These are phyloP conservation scores for Vireo altiloquus DNA, from an alignment of 2,113 vertebrate genomes.

Conservation along the genomic window DNA sequence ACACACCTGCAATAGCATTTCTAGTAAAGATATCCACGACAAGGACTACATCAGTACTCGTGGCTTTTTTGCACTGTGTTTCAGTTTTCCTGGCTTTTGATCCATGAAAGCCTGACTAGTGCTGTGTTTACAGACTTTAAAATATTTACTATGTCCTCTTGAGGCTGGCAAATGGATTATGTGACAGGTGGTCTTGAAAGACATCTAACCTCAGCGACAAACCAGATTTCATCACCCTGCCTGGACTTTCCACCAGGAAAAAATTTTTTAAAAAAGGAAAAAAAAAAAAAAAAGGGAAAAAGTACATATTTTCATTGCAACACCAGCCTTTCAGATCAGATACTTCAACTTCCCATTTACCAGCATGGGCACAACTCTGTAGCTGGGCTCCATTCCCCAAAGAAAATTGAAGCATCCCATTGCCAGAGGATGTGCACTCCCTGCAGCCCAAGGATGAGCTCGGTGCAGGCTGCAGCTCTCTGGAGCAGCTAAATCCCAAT, in stretches of 20 bases:
- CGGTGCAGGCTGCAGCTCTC: not conserved
- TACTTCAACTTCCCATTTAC: not conserved
- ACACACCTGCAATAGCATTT: not conserved
- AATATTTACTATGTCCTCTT: not conserved
- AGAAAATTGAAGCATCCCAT: not conserved
- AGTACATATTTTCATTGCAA: not conserved
- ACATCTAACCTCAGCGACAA: not conserved
- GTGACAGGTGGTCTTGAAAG: not conserved
- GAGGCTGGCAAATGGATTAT: not conserved
- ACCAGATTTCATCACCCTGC: accelerated
- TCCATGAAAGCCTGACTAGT: not conserved
- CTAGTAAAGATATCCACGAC: not conserved
- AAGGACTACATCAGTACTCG: not conserved
- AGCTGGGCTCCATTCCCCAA: not conserved
- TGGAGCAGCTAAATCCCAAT: not conserved
- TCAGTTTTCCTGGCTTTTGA: not conserved
- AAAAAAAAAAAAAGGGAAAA: not conserved
- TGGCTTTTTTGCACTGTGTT: not conserved
- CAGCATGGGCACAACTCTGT: not conserved
- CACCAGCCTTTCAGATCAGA: not conserved
- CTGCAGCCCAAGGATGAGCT: not conserved
- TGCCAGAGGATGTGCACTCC: not conserved
- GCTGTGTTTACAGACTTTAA: not conserved
- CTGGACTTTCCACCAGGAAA: not conserved
- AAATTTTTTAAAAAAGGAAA: not conserved